phyloP scores from a whole-genome alignment of 1,140 invertebrate genomes.

The Caenorhabditis brenneri region DNA sequence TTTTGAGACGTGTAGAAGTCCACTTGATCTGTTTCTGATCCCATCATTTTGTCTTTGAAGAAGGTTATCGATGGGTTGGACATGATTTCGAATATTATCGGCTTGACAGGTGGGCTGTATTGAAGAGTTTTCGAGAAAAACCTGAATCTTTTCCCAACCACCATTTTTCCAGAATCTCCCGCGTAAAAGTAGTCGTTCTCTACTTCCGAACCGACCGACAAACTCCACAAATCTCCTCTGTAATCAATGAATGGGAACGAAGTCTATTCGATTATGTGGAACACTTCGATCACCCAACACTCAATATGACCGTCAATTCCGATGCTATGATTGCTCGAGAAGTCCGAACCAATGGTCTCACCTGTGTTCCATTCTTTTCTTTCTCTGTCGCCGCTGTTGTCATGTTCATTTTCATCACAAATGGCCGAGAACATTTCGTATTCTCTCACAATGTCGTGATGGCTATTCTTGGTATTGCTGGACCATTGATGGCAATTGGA shows the following conservation, averaged over 20 bases:
- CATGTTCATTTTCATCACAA: slow-evolving; percentile 56
- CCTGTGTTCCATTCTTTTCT: slow-evolving; percentile 55
- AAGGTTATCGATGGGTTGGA: no score
- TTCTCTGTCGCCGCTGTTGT: slow-evolving; percentile 53
- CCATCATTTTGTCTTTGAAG: no score
- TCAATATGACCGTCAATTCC: slow-evolving; percentile 57
- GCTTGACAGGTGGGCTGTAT: no score
- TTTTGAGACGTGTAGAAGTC: no score
- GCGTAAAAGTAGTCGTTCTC: slow-evolving; percentile 57
- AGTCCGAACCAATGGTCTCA: slow-evolving; percentile 57
- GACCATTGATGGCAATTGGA: slow-evolving; percentile 53
- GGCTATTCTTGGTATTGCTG: slow-evolving; percentile 55
- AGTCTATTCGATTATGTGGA: slow-evolving; percentile 51
- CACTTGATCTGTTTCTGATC: no score
- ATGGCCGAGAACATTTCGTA: slow-evolving; percentile 44
- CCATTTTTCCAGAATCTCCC: slow-evolving; percentile 39
- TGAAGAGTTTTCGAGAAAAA: no score
- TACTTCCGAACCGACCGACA: slow-evolving; percentile 58
- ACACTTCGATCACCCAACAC: slow-evolving; percentile 45
- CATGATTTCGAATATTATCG: no score
- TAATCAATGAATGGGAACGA: slow-evolving; percentile 47
- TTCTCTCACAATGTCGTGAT: slow-evolving; percentile 49
- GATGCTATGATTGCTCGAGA: slow-evolving; percentile 58
- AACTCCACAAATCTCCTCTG: slow-evolving; percentile 44
- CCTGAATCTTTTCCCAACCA: neutral